Evolutionary conservation across 2,888 invertebrate genomes (phyloP).

Genomic region (Euclidia mi): DNA sequence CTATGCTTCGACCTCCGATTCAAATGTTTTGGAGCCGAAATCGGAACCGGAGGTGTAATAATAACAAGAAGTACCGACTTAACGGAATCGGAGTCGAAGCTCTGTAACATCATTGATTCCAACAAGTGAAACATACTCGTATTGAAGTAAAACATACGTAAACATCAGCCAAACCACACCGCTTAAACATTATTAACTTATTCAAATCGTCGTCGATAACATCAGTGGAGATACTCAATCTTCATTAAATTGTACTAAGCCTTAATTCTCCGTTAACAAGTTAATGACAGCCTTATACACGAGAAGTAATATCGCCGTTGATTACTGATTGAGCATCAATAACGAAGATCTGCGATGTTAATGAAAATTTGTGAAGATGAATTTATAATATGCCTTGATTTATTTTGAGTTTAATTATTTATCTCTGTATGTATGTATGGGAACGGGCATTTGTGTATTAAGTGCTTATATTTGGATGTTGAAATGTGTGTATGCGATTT

Average conservation of each 20-base stretch:
- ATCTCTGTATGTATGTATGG: too few relatives aligned
- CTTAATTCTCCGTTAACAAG: conserved; percentile 50
- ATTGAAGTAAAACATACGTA: too few relatives aligned
- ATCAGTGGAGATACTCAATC: conserved; percentile 28
- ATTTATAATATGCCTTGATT: neutral
- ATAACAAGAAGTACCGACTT: too few relatives aligned
- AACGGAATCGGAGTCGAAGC: too few relatives aligned
- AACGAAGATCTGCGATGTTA: neutral
- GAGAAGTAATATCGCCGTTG: conserved; percentile 41
- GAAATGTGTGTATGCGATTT: too few relatives aligned
- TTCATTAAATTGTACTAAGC: conserved; percentile 38
- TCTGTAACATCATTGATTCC: too few relatives aligned
- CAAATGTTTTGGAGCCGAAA: too few relatives aligned
- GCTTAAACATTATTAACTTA: conserved; percentile 20
- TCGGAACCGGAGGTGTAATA: conserved; percentile 95
- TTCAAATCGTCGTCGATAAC: conserved; percentile 22
- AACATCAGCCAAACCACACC: conserved; percentile 1
- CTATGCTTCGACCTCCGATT: too few relatives aligned
- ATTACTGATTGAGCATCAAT: conserved; percentile 34
- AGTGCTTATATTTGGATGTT: too few relatives aligned
- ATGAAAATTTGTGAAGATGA: neutral
- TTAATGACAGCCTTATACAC: conserved; percentile 47
- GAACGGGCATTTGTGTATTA: too few relatives aligned
- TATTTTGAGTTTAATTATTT: neutral
- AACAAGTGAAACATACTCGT: too few relatives aligned